phyloP scores from a whole-genome alignment of 2,113 vertebrate species.

The Thunnus thynnus region DNA sequence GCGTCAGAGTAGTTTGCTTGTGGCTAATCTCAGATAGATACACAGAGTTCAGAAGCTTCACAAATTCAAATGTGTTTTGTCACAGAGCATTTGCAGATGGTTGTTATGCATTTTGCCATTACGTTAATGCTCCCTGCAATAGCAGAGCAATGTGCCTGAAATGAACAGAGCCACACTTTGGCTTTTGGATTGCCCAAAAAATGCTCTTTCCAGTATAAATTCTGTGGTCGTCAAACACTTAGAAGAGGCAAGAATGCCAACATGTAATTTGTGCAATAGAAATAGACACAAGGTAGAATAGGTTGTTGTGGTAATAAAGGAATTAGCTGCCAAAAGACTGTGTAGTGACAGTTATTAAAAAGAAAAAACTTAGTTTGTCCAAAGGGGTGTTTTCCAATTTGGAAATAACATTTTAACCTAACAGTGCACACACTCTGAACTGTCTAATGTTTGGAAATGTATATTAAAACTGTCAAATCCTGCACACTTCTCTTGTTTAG shows the following conservation, averaged over 20 bases:
- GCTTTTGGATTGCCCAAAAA: conserved; percentile 10
- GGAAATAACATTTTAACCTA: conserved; percentile 2
- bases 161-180: conserved; percentile 1
- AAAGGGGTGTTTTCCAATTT: neutral
- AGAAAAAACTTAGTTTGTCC: neutral
- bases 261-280: conserved; percentile 2
- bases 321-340: neutral
- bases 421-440: neutral
- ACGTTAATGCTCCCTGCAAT: conserved; percentile 5
- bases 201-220: neutral
- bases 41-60: conserved; percentile 26
- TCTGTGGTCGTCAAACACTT: neutral
- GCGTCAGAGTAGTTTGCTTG: conserved; percentile 22
- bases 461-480: neutral
- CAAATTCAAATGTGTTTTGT: conserved; percentile 34
- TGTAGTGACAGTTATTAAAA: neutral
- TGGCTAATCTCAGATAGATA: conserved; percentile 22
- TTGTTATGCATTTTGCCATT: conserved; percentile 27
- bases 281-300: neutral
- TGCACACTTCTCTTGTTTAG: neutral
- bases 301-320: conserved; percentile 5
- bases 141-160: neutral
- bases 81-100: conserved; percentile 4
- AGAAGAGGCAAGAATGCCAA: neutral
- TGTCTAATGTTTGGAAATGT: neutral